Evolutionary conservation across 35 echinoderm and acorn worm species (phyloP).

Genomic region (Heliocidaris erythrogramma): DNA sequence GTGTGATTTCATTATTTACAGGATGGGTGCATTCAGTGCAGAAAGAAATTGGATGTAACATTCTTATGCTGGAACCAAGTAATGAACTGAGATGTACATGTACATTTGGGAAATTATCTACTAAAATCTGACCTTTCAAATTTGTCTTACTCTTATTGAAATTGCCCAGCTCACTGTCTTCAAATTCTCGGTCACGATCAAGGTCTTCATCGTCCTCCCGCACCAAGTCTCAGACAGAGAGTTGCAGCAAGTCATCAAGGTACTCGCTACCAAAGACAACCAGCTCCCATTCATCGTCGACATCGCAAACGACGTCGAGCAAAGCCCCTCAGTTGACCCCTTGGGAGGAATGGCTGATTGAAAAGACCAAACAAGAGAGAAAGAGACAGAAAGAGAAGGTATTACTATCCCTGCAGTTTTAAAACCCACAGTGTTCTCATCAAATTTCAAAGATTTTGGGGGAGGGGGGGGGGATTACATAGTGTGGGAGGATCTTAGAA

Average conservation of each 20-base stretch:
- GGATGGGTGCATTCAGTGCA: no score
- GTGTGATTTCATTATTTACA: no score
- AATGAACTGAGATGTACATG: no score
- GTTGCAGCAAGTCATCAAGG: background rate
- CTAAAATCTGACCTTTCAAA: no score
- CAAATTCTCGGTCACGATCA: background rate
- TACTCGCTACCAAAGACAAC: background rate
- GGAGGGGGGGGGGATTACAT: no score
- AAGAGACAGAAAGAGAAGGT: conserved; percentile 37
- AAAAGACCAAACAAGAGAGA: conserved; percentile 62
- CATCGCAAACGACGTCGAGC: background rate
- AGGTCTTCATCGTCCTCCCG: conserved; percentile 6
- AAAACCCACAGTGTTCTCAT: no score
- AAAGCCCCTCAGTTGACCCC: conserved; percentile 2
- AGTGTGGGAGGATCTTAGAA: no score
- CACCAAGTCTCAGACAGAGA: background rate
- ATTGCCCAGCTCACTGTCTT: background rate
- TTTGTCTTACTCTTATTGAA: no score
- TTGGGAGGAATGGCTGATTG: conserved; percentile 70
- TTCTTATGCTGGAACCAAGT: no score
- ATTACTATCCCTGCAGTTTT: background rate
- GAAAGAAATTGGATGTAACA: no score
- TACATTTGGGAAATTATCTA: no score
- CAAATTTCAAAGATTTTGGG: no score
- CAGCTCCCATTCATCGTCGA: background rate